Evolutionary conservation across 2,888 invertebrate species (phyloP), one percentile per base, ranked within the genome.

Genomic region (Gryllus longicercus): DNA sequence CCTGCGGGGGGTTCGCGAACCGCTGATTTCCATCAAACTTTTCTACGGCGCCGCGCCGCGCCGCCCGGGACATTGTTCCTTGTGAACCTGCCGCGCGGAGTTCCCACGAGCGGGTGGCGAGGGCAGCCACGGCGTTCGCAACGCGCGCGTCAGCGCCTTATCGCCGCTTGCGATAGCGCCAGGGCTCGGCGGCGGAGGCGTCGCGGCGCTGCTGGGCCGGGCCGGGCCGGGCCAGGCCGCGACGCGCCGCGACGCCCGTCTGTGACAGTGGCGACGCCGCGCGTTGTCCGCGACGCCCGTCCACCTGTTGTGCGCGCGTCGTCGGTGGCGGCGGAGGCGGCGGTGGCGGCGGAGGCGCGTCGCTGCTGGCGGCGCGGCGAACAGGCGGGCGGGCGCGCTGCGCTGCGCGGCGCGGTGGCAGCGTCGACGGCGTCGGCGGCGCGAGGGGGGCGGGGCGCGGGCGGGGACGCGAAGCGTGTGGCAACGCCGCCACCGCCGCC

Each of bases 401-500:
- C 18, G 76, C n/a, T 38, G 76, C 76, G 25, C 16, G 76, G 50
- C 25, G 11, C 50, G n/a, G 49, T 76, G 50, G 25, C 76, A 23
- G 76, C 76, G 75, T 25, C 50, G 21, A 12, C 76, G 23, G n/a
- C 49, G 75, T 5, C 49, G 75, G 38, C 51, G 51, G 74, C 23
- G 74, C 38, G 49, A 2, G n/a, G 12, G 38, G n/a, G n/a, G 79
- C 79, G 18, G 12, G 76, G n/a, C 74, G 50, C 75, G 49, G 50
- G 23, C 51, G 18, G 50, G 50, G 16, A 23, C 78, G 50, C 50
- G 38, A 50, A 23, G 23, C 23, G 50, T 50, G 78, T 25, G 49
- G 25, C 21, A 50, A 51, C 50, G 51, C 51, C 23, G 78, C 23
- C 50, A 21, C 50, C 78, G 78, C 50, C 51, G 78, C 50, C 50